Evolutionary conservation across 2,113 vertebrate genomes (phyloP).

Genomic region (Apteryx owenii): DNA sequence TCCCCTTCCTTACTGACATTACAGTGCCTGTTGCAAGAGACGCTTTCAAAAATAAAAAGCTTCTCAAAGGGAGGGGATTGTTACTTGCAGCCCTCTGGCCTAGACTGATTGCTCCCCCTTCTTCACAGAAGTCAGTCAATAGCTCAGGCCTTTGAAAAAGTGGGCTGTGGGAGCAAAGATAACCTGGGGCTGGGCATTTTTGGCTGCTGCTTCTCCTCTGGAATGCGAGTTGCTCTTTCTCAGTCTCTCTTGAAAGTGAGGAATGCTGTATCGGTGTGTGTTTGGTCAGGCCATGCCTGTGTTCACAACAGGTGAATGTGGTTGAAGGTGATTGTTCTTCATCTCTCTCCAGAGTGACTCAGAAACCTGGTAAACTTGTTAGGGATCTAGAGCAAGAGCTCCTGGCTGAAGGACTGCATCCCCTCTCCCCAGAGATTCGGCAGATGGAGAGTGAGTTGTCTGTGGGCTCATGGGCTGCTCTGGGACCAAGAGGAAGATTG

Average conservation of each 20-base stretch:
- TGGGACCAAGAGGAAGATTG: background rate
- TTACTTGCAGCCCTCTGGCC: background rate
- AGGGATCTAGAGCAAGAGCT: background rate
- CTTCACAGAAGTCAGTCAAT: rapidly evolving
- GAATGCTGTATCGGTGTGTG: rapidly evolving
- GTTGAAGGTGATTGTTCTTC: background rate
- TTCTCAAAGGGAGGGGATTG: background rate
- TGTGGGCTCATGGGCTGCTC: background rate
- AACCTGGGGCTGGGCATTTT: background rate
- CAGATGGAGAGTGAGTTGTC: background rate
- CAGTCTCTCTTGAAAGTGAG: background rate
- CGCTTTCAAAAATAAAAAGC: background rate
- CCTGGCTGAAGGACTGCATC: background rate
- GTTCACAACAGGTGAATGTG: background rate
- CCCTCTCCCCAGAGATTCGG: rapidly evolving
- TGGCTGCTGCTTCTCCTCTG: background rate
- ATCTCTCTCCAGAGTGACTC: background rate
- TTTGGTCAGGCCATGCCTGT: background rate
- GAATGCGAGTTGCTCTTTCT: background rate
- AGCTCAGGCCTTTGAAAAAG: background rate
- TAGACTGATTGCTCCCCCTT: background rate
- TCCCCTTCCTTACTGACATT: background rate
- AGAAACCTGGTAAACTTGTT: background rate
- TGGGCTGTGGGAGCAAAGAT: background rate
- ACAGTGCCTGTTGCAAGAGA: background rate